phyloP scores from a whole-genome alignment of 23 tunicate species.

The Halocynthia aurantium region DNA sequence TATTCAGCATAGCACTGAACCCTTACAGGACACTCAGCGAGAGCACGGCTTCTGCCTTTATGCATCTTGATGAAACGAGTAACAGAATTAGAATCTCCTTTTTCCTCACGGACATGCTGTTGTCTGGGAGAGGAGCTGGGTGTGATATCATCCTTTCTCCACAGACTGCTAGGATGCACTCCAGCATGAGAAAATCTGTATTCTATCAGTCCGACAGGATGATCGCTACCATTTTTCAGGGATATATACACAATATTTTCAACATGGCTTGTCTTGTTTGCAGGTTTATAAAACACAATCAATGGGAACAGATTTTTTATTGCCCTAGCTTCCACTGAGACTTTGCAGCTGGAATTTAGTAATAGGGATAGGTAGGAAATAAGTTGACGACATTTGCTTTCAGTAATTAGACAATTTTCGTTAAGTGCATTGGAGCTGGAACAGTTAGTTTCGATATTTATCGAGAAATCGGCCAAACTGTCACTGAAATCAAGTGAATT shows the following conservation, averaged over 20 bases:
- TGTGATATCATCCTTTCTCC: neutral
- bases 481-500: neutral
- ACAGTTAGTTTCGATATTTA: neutral
- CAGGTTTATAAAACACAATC: neutral
- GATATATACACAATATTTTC: neutral
- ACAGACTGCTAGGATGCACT: neutral
- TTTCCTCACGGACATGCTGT: neutral
- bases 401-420: neutral
- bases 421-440: neutral
- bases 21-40: neutral
- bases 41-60: neutral
- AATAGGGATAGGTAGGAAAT: neutral
- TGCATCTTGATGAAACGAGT: neutral
- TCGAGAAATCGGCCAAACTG: neutral
- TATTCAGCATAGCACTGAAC: slow-evolving; percentile 8
- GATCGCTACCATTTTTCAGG: neutral
- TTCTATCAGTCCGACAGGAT: neutral
- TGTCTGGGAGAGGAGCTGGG: neutral
- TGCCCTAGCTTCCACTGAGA: neutral
- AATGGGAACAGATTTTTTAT: neutral
- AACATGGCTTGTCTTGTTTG: neutral
- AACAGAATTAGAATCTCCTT: neutral
- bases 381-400: neutral
- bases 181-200: neutral
- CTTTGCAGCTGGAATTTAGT: neutral